phyloP scores from a whole-genome alignment of 2,888 invertebrate species.

The Papilio protenor region DNA sequence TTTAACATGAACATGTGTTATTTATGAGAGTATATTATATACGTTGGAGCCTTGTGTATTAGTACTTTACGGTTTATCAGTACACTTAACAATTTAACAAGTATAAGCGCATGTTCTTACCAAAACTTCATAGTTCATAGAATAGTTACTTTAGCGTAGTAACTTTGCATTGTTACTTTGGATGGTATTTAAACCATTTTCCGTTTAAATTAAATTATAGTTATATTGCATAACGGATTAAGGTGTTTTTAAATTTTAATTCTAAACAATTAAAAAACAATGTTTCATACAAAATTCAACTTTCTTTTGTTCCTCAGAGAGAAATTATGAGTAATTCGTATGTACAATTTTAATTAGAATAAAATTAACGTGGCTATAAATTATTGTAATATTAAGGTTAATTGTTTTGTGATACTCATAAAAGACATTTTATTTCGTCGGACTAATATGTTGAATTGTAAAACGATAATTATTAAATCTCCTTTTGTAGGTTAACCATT shows the following conservation, averaged over 20 bases:
- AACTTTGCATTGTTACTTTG: no score
- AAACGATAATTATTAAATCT: conserved; percentile 26
- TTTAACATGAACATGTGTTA: background rate
- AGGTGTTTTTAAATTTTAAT: no score
- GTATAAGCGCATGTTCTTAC: no score
- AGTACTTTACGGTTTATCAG: no score
- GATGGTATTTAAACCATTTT: no score
- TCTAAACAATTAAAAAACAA: background rate
- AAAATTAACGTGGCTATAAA: background rate
- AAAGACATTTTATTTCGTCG: conserved; percentile 1
- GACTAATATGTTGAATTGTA: conserved; percentile 11
- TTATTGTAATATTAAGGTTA: background rate
- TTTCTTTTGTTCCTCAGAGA: background rate
- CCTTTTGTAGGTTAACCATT: conserved; percentile 37
- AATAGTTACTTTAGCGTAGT: no score
- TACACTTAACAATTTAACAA: no score
- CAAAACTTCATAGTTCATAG: no score
- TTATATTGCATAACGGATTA: no score
- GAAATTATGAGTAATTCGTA: background rate
- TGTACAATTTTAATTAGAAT: background rate
- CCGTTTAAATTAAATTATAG: no score
- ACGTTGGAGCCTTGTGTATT: background rate
- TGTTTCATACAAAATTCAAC: background rate
- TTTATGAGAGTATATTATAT: background rate
- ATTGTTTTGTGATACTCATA: background rate